Base-by-base conservation (phyloP, 2,888 invertebrate genomes). In the Hemicrepidius hirtus region DNA sequence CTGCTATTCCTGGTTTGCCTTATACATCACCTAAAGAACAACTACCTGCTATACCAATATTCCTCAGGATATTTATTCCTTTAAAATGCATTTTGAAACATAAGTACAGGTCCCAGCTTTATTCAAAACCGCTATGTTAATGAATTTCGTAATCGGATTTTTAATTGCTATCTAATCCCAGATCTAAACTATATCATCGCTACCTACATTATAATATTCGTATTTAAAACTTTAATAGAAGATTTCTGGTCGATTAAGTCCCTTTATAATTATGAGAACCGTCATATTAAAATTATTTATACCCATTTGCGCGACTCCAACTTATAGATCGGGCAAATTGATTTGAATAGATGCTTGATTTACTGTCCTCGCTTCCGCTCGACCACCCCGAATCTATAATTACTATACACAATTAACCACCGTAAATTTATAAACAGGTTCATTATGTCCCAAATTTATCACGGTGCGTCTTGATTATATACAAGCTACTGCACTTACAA, bases 371-470 rank as follows among this genome's bases (percentile, higher is more conserved):
- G 62, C 67, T 72, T 72, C 63, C 67, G 55, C 35, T 41, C 41
- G 72, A 63, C 72, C 72, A 72, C 72, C 72, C 67, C 68, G 72
- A 68, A 68, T 63, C 13, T 62, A 62, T 62, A 66, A 66, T 72
- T 67, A 67, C 40, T 41, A 28, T 53, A 40, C 67, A 67, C 72
- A 72, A 67, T 72, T 72, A 71, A 57, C 67, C 44, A 64, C 67
- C 67, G 68, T 68, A 67, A 71, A 71, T 71, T 66, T 50, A 68
- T 53, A 66, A 71, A 67, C 71, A 60, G 71, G 71, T 66, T 66
- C 37, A 66, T 66, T 67, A 68, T 40, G 59, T 50, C 46, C 46
- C 16, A 35, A 60, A 68, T 68, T 60, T 60, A 68, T 60, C 68
- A 49, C 59, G 35, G 35, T 28, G 10, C 21, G 68, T 50, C 28